Base-by-base conservation (phyloP, 2,797 vertebrate genomes). In the Lindbergichthys nudifrons region DNA sequence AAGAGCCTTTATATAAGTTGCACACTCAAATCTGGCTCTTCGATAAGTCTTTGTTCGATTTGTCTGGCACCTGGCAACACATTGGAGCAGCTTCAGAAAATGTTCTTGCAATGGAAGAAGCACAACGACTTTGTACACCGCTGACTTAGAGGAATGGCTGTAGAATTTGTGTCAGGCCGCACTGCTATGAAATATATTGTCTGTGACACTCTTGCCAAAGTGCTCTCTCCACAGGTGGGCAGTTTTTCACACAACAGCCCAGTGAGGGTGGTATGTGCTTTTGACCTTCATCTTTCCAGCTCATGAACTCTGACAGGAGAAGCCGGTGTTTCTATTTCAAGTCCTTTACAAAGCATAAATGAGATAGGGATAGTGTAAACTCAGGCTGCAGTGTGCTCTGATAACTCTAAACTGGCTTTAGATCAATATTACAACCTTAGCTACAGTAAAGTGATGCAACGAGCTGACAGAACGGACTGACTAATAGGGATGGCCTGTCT, bases 391-490 rank as follows among this genome's bases (percentile, higher is more conserved):
- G 68, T 66, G 62, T 45, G 74, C 54, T 79, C 50, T 82, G 79
- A 82, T 86, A 70, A 66, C 72, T 85, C 54, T 64, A 73, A 87
- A 76, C 72, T 80, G 80, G 66, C 65, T 72, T 77, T 32, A 68
- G 79, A 90, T 89, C 89, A 86, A 89, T 92, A 88, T 86, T 74
- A 67, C 76, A 74, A 41, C 70, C 64, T 41, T 30, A 74, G 77
- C 69, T 82, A 77, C 68, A 72, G 78, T 65, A 36, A 5, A 64
- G 72, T 58, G 68, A 80, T 69, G 74, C 70, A 81, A 71, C 21
- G 64, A 73, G 58, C 68, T 82, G 85, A 79, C 79, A 81, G 69
- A 70, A 68, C 39, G 32, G 75, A 84, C 79, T 70, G 73, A 73
- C 71, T 84, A 84, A 87, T 75, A 65, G 73, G 80, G 67, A 80